These are phyloP conservation scores for Dichetophora obliterata DNA, from an alignment of 2,888 invertebrate species.

Conservation along the genomic window DNA sequence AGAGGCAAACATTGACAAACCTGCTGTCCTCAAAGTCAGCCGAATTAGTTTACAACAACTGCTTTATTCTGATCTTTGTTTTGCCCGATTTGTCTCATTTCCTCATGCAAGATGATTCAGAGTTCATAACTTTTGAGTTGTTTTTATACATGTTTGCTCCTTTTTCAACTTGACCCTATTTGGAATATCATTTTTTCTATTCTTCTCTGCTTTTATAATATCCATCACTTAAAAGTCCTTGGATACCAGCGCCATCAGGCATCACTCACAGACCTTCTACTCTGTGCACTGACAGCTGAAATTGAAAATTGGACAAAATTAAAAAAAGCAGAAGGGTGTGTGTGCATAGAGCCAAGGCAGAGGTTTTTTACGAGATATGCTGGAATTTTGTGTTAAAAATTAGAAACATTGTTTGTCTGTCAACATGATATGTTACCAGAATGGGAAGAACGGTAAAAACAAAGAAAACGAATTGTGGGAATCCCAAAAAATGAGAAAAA, in stretches of 20 bases:
- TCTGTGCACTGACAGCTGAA: constrained; percentile 48
- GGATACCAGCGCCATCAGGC: constrained; percentile 25
- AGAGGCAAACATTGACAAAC: neutral
- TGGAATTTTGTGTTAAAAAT: constrained; percentile 49
- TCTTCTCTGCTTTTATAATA: constrained; percentile 19
- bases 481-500: neutral
- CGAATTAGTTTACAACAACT: neutral
- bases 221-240: constrained; percentile 16
- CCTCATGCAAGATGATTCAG: neutral
- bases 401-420: constrained; percentile 57
- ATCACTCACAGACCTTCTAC: constrained; percentile 46
- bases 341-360: neutral
- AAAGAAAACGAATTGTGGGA: neutral
- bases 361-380: constrained; percentile 16
- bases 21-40: neutral
- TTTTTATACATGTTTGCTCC: neutral
- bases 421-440: constrained; percentile 53
- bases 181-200: neutral
- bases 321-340: constrained; percentile 38
- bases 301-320: constrained; percentile 56
- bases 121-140: neutral
- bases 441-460: neutral
- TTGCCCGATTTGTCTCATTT: neutral
- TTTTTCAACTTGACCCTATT: neutral
- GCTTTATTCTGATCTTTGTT: too few species aligned